phyloP scores from a whole-genome alignment of 2,888 invertebrate genomes.

The Acutogordius australiensis region DNA sequence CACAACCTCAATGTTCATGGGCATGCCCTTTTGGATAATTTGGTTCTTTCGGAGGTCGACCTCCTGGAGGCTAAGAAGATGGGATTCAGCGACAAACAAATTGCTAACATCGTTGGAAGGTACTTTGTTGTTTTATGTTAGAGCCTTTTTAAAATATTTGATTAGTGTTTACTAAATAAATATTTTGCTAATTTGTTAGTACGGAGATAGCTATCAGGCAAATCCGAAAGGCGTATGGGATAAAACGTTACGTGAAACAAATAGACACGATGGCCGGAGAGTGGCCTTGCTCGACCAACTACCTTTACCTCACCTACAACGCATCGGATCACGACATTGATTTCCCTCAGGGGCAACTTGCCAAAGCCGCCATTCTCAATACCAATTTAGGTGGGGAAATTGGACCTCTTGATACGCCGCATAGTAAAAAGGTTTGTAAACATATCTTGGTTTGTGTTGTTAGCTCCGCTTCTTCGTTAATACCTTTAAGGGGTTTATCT shows the following conservation, averaged over 20 bases:
- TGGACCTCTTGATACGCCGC: too few species aligned
- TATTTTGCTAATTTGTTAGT: not conserved
- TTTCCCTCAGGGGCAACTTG: too few species aligned
- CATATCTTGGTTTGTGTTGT: too few species aligned
- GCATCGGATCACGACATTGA: constrained; percentile 41
- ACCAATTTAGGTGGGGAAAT: too few species aligned
- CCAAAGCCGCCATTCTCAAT: too few species aligned
- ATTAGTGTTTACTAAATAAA: not conserved
- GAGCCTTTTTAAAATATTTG: not conserved
- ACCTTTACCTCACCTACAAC: constrained; percentile 87
- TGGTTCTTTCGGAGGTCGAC: constrained; percentile 27
- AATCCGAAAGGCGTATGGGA: constrained; percentile 24
- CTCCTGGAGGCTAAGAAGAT: constrained; percentile 56
- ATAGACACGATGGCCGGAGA: constrained; percentile 97
- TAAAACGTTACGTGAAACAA: constrained; percentile 65
- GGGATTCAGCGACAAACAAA: constrained; percentile 88
- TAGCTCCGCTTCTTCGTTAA: too few species aligned
- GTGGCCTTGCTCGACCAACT: constrained; percentile 94
- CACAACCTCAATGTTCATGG: not conserved
- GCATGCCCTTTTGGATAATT: not conserved
- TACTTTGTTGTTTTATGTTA: constrained; percentile 15
- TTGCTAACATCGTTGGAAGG: constrained; percentile 34
- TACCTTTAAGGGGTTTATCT: too few species aligned
- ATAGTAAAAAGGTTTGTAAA: too few species aligned
- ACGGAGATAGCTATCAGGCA: constrained; percentile 22